Conservation (phyloP, 2,113 vertebrate genomes). For the Lycaon pictus region DNA sequence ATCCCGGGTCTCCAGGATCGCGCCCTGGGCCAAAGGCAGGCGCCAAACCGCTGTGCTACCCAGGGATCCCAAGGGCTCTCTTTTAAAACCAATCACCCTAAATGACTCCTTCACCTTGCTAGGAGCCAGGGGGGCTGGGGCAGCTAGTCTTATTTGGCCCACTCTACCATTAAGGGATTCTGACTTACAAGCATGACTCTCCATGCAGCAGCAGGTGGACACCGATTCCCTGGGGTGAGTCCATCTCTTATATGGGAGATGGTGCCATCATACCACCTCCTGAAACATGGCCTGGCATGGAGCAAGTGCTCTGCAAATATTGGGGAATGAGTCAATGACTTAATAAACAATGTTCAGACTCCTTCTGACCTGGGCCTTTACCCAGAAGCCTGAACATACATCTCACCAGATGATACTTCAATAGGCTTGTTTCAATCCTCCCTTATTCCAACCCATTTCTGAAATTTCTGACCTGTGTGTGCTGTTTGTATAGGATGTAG, state of each 20-base stretch:
- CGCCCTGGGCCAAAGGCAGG: no score
- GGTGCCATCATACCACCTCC: fast-evolving
- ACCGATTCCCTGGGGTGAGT: not conserved
- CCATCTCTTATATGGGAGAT: not conserved
- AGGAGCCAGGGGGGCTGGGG: not conserved
- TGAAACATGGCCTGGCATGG: not conserved
- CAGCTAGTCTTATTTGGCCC: not conserved
- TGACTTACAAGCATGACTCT: not conserved
- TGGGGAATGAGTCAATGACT: no score
- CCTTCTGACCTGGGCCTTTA: not conserved
- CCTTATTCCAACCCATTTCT: not conserved
- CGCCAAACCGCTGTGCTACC: no score
- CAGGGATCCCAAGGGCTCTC: fast-evolving
- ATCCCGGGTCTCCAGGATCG: no score
- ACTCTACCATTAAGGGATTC: not conserved
- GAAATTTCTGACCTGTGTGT: not conserved
- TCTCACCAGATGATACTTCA: no score
- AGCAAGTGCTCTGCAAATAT: fast-evolving
- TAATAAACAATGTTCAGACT: not conserved
- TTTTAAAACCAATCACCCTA: not conserved
- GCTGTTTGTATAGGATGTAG: not conserved
- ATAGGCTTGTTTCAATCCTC: not conserved
- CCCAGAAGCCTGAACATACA: not conserved
- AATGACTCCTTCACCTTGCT: not conserved
- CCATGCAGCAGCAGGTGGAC: not conserved